A percentile compares a stretch with the other conserved stretches of the same genome.
phyloP scores from a whole-genome alignment of 2,113 vertebrate genomes.

The Gavialis gangeticus region DNA sequence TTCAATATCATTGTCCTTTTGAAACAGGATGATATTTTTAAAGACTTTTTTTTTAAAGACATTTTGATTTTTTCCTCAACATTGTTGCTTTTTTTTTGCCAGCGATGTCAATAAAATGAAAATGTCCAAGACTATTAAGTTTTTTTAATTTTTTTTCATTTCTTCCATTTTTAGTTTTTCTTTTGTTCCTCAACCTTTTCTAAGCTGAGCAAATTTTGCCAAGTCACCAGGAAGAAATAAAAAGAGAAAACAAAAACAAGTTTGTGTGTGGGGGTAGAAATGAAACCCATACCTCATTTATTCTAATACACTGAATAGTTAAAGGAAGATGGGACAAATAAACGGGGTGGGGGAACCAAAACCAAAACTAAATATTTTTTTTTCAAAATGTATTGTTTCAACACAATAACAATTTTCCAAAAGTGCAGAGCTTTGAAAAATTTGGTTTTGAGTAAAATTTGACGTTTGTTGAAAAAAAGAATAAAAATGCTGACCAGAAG shows the following conservation, averaged over 20 bases:
- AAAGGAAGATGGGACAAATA: neutral
- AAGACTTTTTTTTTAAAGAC: neutral
- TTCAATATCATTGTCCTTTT: constrained; percentile 1
- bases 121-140: neutral
- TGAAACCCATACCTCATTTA: neutral
- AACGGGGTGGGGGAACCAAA: neutral
- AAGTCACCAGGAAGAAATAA: neutral
- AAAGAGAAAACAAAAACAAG: neutral
- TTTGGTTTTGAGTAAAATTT: neutral
- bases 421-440: neutral
- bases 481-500: neutral
- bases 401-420: neutral
- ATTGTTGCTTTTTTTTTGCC: too few relatives aligned
- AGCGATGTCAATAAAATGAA: too few relatives aligned
- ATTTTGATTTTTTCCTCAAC: too few relatives aligned
- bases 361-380: neutral
- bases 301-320: neutral
- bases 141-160: neutral
- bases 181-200: neutral
- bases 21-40: neutral
- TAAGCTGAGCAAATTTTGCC: neutral
- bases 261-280: neutral
- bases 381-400: neutral
- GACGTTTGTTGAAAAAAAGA: neutral
- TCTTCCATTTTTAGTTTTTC: neutral